Evolutionary conservation across 2,888 invertebrate species (phyloP).

Genomic region (Lepidochrysops patricia): DNA sequence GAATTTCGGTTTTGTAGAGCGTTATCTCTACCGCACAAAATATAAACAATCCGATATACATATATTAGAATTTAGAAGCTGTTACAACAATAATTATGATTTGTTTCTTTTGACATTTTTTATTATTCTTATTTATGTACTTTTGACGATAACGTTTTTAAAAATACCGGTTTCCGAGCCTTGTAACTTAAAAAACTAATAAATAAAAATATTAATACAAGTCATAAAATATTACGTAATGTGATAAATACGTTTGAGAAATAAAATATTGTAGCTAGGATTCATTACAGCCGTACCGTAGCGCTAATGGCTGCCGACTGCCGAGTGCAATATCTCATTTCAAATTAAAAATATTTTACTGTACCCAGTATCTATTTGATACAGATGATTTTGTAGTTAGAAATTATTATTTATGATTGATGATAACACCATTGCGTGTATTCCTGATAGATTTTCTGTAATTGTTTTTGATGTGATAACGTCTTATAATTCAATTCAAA

Average conservation of each 20-base stretch:
- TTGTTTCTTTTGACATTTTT: no score
- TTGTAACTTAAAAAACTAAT: no score
- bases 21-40: no score
- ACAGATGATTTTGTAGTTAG: background rate
- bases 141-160: no score
- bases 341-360: constrained; percentile 7
- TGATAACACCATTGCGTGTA: no score
- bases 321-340: constrained; percentile 8
- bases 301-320: background rate
- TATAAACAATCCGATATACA: no score
- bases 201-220: constrained; percentile 1
- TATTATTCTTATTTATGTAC: no score
- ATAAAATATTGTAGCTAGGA: background rate
- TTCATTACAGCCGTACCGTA: background rate
- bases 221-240: background rate
- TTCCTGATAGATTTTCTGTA: background rate
- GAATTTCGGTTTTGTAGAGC: no score
- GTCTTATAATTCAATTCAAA: no score
- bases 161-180: background rate
- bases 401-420: background rate
- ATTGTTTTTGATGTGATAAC: no score
- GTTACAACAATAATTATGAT: no score
- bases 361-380: background rate
- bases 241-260: background rate
- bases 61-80: no score